These are phyloP conservation scores for Corythoichthys intestinalis DNA, from an alignment of 2,113 vertebrate genomes.

Conservation along the genomic window DNA sequence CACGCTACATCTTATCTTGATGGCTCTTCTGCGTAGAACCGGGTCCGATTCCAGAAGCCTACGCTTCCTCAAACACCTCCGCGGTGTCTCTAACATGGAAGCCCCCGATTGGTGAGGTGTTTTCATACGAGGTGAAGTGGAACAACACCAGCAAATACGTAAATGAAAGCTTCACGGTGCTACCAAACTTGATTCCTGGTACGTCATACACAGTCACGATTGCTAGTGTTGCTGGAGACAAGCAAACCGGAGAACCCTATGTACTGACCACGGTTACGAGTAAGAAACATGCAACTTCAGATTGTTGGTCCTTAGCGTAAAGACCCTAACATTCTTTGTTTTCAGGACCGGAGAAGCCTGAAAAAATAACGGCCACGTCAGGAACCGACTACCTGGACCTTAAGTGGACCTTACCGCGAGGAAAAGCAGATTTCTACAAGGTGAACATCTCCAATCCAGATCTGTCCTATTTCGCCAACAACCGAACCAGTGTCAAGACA, in stretches of 20 bases:
- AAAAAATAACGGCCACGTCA: neutral
- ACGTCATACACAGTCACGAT: constrained; percentile 25
- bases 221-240: constrained; percentile 15
- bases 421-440: constrained; percentile 8
- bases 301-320: neutral
- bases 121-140: constrained; percentile 21
- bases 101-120: constrained; percentile 11
- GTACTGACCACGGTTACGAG: constrained; percentile 3
- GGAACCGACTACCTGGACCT: constrained; percentile 26
- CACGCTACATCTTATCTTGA: neutral
- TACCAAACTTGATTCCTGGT: constrained; percentile 28
- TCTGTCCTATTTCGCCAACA: accelerated
- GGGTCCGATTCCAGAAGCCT: neutral
- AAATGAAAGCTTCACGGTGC: neutral
- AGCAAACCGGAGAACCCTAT: neutral
- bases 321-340: neutral
- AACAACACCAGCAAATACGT: neutral
- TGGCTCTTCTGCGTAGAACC: constrained; percentile 14
- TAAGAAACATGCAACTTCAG: neutral
- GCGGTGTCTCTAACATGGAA: constrained; percentile 34
- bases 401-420: constrained; percentile 34
- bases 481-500: accelerated
- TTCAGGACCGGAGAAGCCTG: constrained; percentile 45
- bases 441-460: constrained; percentile 15
- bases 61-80: neutral